A percentile compares a stretch with the other conserved stretches of the same genome.
phyloP scores from a whole-genome alignment of 2,797 vertebrate species.

The Sebastolobus altivelis region DNA sequence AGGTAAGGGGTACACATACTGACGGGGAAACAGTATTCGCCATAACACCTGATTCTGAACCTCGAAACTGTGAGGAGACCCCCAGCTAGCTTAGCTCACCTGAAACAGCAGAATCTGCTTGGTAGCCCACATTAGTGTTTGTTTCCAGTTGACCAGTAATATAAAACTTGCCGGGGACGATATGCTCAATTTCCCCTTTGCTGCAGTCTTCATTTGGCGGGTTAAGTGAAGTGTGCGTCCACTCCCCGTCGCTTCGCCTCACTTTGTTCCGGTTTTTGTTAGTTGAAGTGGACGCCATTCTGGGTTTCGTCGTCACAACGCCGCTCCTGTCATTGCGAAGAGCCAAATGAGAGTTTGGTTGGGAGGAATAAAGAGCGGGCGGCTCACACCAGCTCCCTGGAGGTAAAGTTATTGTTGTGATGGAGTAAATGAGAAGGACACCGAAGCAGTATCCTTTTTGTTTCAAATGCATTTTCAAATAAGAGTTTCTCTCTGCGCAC shows the following conservation, averaged over 20 bases:
- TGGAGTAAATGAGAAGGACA: slow-evolving; percentile 51
- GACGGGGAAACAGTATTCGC: too few species aligned
- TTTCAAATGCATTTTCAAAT: slow-evolving; percentile 63
- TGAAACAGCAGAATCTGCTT: slow-evolving; percentile 42
- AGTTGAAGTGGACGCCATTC: not conserved
- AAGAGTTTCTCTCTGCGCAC: slow-evolving; percentile 30
- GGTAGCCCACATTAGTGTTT: slow-evolving; percentile 5
- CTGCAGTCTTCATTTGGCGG: slow-evolving; percentile 19
- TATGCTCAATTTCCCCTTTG: slow-evolving; percentile 13
- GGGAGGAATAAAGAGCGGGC: not conserved
- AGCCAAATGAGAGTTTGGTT: not conserved
- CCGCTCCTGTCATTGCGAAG: not conserved
- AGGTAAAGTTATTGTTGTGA: slow-evolving; percentile 20
- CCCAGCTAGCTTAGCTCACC: slow-evolving; percentile 24
- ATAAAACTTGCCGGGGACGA: slow-evolving; percentile 52
- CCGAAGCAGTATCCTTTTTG: slow-evolving; percentile 23
- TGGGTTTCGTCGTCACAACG: not conserved
- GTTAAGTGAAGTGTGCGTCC: not conserved
- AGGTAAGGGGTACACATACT: too few species aligned
- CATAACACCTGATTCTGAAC: too few species aligned
- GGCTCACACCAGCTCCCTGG: not conserved
- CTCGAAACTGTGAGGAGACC: not conserved
- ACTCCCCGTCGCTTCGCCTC: not conserved
- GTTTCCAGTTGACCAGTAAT: slow-evolving; percentile 29
- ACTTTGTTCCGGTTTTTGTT: not conserved